Conservation (phyloP, 1,140 invertebrate species). For the Nasonia longicornis region DNA sequence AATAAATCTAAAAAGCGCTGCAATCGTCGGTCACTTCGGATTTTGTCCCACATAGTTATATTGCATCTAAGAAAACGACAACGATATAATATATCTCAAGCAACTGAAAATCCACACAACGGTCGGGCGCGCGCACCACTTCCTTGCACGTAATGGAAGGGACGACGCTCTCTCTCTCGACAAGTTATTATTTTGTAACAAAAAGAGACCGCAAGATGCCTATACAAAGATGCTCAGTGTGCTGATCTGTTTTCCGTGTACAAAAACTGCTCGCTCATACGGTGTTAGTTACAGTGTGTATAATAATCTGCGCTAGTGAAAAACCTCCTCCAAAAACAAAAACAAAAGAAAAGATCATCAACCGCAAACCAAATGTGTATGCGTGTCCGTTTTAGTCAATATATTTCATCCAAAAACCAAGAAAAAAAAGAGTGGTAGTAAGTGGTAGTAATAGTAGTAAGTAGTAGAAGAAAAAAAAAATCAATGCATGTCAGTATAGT, state of each 20-base stretch:
- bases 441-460: not conserved
- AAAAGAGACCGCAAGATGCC: conserved; percentile 3
- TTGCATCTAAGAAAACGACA: conserved; percentile 19
- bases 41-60: not conserved
- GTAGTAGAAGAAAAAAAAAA: not conserved
- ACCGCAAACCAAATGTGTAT: not conserved
- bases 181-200: not conserved
- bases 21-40: conserved; percentile 6
- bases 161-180: not conserved
- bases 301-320: too few species aligned
- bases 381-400: not conserved
- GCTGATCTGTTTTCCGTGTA: not conserved
- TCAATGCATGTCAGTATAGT: conserved; percentile 18
- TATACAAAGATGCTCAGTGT: conserved; percentile 8
- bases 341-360: not conserved
- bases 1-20: conserved; percentile 16
- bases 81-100: conserved; percentile 9
- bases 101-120: conserved; percentile 8
- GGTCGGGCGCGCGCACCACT: conserved; percentile 2
- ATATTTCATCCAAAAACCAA: conserved; percentile 25
- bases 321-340: not conserved
- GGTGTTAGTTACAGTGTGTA: not conserved
- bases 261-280: not conserved
- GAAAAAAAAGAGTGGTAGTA: conserved; percentile 47
- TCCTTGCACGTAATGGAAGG: conserved; percentile 20